These are phyloP conservation scores for Bicyclus anynana DNA, from an alignment of 1,140 invertebrate species.

Conservation along the genomic window DNA sequence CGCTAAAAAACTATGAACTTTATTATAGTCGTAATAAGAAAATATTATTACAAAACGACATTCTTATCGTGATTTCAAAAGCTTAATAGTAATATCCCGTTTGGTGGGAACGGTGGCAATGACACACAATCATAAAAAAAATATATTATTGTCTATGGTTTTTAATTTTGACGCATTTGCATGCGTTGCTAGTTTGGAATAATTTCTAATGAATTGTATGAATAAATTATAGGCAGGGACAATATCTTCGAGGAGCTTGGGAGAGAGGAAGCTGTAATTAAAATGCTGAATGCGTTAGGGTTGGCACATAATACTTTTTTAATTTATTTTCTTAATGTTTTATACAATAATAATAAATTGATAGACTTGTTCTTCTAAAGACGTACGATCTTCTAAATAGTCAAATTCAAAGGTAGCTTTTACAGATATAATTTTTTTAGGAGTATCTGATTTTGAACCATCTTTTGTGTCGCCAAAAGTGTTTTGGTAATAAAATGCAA, in stretches of 20 bases:
- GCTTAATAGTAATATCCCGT: conserved; percentile 32
- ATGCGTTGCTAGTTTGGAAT: conserved; percentile 49
- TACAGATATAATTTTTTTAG: no score
- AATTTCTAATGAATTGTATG: conserved; percentile 62
- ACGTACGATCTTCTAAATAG: no score
- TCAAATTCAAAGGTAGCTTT: no score
- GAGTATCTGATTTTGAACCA: no score
- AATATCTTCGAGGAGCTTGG: conserved; percentile 59
- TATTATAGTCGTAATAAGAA: conserved; percentile 14
- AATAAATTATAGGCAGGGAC: conserved; percentile 61
- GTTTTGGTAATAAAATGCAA: no score
- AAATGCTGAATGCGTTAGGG: conserved; percentile 51
- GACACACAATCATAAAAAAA: conserved; percentile 50
- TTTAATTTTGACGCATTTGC: conserved; percentile 63
- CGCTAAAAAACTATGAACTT: conserved; percentile 6
- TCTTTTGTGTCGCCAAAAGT: no score
- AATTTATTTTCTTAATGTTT: no score
- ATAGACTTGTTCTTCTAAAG: no score
- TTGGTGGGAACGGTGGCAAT: conserved; percentile 54
- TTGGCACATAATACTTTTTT: no score
- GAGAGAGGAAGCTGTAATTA: conserved; percentile 65
- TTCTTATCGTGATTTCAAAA: conserved; percentile 35
- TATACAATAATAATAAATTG: no score
- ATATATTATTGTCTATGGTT: conserved; percentile 57
- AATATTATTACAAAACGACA: conserved; percentile 21